Base-by-base conservation (phyloP, 2,888 invertebrate species). In the Leptopterna dolabrata region DNA sequence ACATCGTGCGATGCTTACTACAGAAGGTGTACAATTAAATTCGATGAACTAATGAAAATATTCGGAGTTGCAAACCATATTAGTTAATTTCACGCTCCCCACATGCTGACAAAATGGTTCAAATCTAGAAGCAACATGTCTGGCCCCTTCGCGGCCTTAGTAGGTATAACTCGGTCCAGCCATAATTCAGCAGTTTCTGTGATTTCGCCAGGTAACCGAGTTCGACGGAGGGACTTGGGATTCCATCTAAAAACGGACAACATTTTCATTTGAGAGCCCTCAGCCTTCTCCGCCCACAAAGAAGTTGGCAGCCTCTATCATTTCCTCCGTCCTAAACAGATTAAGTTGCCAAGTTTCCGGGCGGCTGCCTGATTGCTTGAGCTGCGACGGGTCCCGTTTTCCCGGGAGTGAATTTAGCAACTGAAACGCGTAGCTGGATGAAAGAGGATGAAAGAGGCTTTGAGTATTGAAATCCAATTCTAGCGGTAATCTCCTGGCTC, bases 401-500 rank as follows among this genome's bases (percentile, higher is more conserved):
- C 63, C 27, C 6, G 7, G 24, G 63, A 63, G 24, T 63, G 63
- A 63, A 63, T 24, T 24, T 7, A 13, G 24, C 11, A 24, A 19
- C 63, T 24, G 63, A 63, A 63, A 63, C 63, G 63, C 63, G 19
- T 36, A 9, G 63, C 24, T n/a, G 63, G 63, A 63, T 63, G 24
- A 63, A 63, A 27, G 63, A 24, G 63, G 63, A 63, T 24, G 63
- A 63, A 63, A 63, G 63, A 63, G 63, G 24, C 19, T 78, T 78
- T 45, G 43, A 45, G 78, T 43, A 78, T 78, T 78, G 78, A 78
- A 78, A 78, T 43, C 78, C 78, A 78, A 78, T 78, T 78, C 78
- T 43, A 19, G 43, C 24, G 19, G 24, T 78, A 45, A 78, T 78
- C 78, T 16, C 45, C 13, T 11, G 16, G 27, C 19, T 76, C 16